Evolutionary conservation across 1,140 invertebrate species (phyloP).

Genomic region (Hydropsyche tenuis): DNA sequence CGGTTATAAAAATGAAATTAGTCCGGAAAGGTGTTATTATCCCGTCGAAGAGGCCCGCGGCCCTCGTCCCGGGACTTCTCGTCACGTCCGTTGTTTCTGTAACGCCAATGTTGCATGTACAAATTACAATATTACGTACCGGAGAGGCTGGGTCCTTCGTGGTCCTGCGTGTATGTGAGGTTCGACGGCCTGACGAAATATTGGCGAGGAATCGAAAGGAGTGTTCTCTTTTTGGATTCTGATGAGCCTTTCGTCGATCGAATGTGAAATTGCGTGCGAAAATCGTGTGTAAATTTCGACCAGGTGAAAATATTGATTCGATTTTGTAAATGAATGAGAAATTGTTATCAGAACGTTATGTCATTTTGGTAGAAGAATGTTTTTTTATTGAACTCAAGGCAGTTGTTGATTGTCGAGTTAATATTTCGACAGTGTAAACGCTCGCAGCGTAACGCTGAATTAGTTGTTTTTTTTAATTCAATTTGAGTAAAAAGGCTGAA

Average conservation of each 20-base stretch:
- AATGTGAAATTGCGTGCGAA: too few relatives aligned
- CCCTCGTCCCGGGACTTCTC: conserved; percentile 38
- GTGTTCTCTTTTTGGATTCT: too few relatives aligned
- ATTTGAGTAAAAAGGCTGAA: neutral
- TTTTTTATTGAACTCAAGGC: neutral
- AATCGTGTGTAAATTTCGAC: too few relatives aligned
- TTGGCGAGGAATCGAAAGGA: too few relatives aligned
- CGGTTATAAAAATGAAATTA: conserved; percentile 66
- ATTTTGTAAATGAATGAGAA: neutral
- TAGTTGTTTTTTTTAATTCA: neutral
- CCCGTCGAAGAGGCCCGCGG: conserved; percentile 62
- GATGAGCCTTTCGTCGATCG: too few relatives aligned
- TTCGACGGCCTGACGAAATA: too few relatives aligned
- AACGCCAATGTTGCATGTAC: conserved; percentile 51
- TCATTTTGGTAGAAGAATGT: neutral
- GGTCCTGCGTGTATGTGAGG: too few relatives aligned
- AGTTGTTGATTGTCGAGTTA: neutral
- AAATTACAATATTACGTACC: conserved; percentile 57
- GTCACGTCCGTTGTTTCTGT: conserved; percentile 58
- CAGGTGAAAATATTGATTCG: too few relatives aligned
- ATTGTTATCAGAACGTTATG: neutral
- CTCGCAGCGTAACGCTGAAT: neutral
- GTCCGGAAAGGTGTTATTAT: conserved; percentile 66
- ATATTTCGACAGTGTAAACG: conserved; percentile 6
- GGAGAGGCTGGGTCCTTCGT: too few relatives aligned